Base-by-base conservation (phyloP, 2,797 vertebrate species). In the Muscicapa comitata region DNA sequence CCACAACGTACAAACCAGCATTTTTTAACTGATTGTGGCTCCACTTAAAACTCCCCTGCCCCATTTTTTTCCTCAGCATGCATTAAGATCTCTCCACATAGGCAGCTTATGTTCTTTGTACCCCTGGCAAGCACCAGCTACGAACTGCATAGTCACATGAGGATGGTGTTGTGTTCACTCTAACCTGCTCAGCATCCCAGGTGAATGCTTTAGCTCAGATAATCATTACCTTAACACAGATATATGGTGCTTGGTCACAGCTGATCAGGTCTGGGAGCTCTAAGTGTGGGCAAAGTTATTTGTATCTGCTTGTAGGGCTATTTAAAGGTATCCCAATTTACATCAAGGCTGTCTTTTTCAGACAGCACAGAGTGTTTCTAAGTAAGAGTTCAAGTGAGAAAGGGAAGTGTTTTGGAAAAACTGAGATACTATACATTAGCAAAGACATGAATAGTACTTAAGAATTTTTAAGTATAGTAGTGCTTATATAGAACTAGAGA, bases 141-240 rank as follows among this genome's bases (percentile, higher is more conserved):
- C 2, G 6, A 65, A 51, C 20, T 2, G 0, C 0, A 0, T 11
- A 25, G 11, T 40, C 1, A 1, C 17, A 5, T 5, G 2, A 58
- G 9, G 29, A 53, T 35, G 16, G 21, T 48, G 19, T 4, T 58
- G 5, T 66, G 48, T 5, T 86, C 57, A 54, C 28, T 33, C 20
- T 19, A 13, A 67, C 0, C 0, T 47, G 11, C 35, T 74, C 57
- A 73, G 42, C n/a, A 38, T 31, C 47, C 18, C 14, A 24, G 18
- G 17, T 54, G 73, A 70, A 58, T 21, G 9, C 4, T 9, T 51
- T 70, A 63, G 31, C 25, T 70, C 57, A n/a, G 40, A 20, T 29
- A 37, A 51, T n/a, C 33, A 21, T 51, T 59, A 28, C 33, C 20
- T 71, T 57, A 68, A 42, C 23, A 21, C 3, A 81, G 13, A 18